Evolutionary conservation across 2,113 vertebrate genomes (phyloP), one percentile per base, ranked within the genome.

Genomic region (Prochilodus magdalenae): DNA sequence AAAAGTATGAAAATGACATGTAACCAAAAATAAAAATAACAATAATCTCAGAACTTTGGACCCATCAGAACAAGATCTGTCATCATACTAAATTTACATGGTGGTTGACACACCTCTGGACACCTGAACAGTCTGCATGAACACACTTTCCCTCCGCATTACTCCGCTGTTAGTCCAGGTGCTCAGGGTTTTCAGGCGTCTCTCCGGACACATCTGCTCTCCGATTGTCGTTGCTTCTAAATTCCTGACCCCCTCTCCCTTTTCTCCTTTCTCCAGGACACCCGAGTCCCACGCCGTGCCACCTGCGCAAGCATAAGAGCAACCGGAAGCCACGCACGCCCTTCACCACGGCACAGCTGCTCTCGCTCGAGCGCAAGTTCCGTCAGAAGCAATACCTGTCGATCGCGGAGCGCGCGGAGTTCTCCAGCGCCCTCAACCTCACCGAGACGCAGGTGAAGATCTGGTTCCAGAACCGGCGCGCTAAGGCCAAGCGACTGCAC

Each of bases 371-470:
- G 91, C 93, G 95, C 85, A 95, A 95, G 88, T 96, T 96, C 81
- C 91, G 95, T 2, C 95, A 95, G 89, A 95, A 96, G 85, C 95
- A 95, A 89, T 95, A 95, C 87, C 92, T 95, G 69, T 95, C 94
- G 87, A 94, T 94, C 73, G 92, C 93, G 27, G 95, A 96, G 89
- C 87, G 94, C 85, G 94, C 94, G 29, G 94, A 95, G 90, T 94
- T 95, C 91, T 93, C 94, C 89, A 93, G 90, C 88, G 94, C 94
- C 0, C 94, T 96, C 82, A 94, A 93, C 89, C 93, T 95, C 86
- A 95, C 94, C 57, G 95, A 96, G 93, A 96, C 95, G 12, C 95
- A 96, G 88, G 95, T 96, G 75, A 95, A 96, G 87, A 95, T 96
- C 24, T 96, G 95, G 95, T 96, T 96, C 83, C 95, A 96, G 83